Conservation (phyloP, 35 echinoderm and acorn worm genomes). For the Heliocidaris tuberculata region DNA sequence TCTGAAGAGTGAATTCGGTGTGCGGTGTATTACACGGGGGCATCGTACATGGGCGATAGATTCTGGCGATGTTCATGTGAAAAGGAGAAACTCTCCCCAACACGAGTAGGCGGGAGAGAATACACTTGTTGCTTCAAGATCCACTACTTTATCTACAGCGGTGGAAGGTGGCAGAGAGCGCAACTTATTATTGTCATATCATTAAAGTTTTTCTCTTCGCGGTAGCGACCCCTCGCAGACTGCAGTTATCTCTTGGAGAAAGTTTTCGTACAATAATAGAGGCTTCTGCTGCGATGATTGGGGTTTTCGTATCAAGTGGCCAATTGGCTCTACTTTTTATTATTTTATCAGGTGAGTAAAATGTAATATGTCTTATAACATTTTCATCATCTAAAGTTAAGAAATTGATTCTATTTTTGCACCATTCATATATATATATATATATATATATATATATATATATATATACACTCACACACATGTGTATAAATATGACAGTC, state of each 20-base stretch:
- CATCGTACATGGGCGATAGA: conserved; percentile 24
- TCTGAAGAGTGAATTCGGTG: background rate
- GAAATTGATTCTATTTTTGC: background rate
- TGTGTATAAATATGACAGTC: no score
- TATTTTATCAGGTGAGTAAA: conserved; percentile 1
- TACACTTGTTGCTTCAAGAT: conserved; percentile 30
- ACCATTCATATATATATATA: background rate
- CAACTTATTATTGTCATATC: conserved; percentile 26
- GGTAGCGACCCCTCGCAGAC: background rate
- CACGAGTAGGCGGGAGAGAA: background rate
- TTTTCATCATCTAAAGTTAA: background rate
- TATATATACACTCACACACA: conserved; percentile 24
- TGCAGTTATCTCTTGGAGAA: background rate
- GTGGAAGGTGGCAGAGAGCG: conserved; percentile 18
- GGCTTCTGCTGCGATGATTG: background rate
- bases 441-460: conserved; percentile 24
- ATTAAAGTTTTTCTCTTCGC: conserved; percentile 7
- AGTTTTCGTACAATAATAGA: background rate
- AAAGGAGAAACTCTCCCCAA: background rate
- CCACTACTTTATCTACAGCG: background rate
- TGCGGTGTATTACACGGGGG: background rate
- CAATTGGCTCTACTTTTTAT: background rate
- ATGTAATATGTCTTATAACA: background rate
- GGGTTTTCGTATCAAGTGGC: background rate
- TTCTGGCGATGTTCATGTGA: background rate